Evolutionary conservation across 2,113 vertebrate genomes (phyloP), one percentile per base, ranked within the genome.

Genomic region (Daphoenositta chrysoptera): DNA sequence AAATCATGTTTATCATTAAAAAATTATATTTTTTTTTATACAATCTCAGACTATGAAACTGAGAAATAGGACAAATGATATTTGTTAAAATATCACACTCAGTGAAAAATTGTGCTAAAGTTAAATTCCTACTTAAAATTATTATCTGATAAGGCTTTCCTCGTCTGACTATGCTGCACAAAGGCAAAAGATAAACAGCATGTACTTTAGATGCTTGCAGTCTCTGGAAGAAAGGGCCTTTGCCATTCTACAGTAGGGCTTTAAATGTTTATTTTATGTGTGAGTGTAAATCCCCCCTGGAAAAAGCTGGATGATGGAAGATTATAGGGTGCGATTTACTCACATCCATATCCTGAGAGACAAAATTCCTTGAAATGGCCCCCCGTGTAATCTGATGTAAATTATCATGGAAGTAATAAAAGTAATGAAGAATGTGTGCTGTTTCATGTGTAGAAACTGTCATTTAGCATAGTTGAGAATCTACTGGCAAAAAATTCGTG

Each of bases 281-380:
- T 81, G 35, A 89, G 39, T 64, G 53, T 86, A 94, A 94, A 96
- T 80, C 71, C 7, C 15, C 26, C 11, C 42, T 44, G 50, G 50
- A 87, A 87, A 94, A 94, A 85, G 20, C 53, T 39, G 54, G 61
- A 90, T 91, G 47, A 86, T 77, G 51, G 72, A 54, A 96, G 86
- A 95, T 90, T 82, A 95, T 51, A 58, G 28, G 51, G 54, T 92
- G 27, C 27, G 15, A 91, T 95, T 93, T 86, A 77, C 31, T 94
- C 27, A 33, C 64, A 30, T 83, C 37, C n/a, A 10, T 80, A 63
- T 53, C 48, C 60, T 79, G 50, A 90, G 15, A 93, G 24, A 75
- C 9, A 51, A 60, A 27, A 84, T 72, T 30, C 39, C 12, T 91
- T 87, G 27, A 92, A 91, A 40, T 33, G 39, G 44, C 71, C 22